Evolutionary conservation across 1,140 invertebrate species (phyloP), one percentile per base, ranked within the genome.

Genomic region (Aethina tumida): DNA sequence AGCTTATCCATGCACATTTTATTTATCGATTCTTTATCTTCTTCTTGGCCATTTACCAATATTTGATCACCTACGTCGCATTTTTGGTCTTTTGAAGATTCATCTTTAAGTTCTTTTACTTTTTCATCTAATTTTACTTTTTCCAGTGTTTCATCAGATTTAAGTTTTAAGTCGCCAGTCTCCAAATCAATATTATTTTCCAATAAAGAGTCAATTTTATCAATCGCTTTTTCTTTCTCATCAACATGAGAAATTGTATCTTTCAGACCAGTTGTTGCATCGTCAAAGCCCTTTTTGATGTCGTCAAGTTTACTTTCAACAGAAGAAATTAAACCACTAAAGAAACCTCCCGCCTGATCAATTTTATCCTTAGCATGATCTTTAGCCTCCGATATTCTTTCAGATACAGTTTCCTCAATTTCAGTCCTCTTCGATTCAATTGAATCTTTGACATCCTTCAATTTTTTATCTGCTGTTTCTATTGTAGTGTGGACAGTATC

Each of bases 391-490:
- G 19, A 24, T 33, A 13, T 37, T 40, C 12, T 45, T 10, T 35
- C 20, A 17, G 35, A 6, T 10, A 26, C 15, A 14, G 18, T 8
- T 28, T 35, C 16, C 22, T 40, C 29, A 7, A n/a, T n/a, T n/a
- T n/a, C n/a, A n/a, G n/a, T n/a, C n/a, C n/a, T n/a, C n/a, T n/a
- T n/a, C n/a, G n/a, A n/a, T n/a, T n/a, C n/a, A n/a, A 26, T 12
- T 21, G 21, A 8, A 16, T 41, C 13, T 34, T 25, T 26, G n/a
- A 41, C 35, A 13, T 36, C 15, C n/a, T n/a, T n/a, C n/a, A n/a
- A n/a, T n/a, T n/a, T n/a, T 35, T 30, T 34, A n/a, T 41, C 19
- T 35, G 18, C 26, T 17, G 19, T 31, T n/a, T 38, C 17, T 18
- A 12, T 27, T 12, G 25, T 8, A n/a, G 9, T 39, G 3, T 39